Conservation (phyloP, 2,888 invertebrate species). For the Oligia strigilis region DNA sequence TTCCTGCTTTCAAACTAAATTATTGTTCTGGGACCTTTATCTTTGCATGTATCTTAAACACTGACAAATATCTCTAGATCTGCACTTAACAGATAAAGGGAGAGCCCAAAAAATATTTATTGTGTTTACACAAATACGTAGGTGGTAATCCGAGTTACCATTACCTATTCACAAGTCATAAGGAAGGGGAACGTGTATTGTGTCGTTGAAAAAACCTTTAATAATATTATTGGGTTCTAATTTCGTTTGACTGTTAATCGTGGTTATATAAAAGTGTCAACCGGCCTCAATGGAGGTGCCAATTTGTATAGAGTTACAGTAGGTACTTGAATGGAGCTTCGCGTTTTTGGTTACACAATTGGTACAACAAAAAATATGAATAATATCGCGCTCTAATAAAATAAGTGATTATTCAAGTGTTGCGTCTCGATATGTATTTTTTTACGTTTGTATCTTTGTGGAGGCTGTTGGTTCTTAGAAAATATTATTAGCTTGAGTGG, state of each 20-base stretch:
- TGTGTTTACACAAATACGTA: constrained; percentile 90
- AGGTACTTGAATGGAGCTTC: constrained; percentile 78
- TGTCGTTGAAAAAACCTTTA: constrained; percentile 74
- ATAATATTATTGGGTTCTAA: constrained; percentile 91
- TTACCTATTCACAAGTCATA: constrained; percentile 78
- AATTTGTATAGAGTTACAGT: constrained; percentile 86
- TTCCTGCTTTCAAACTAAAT: constrained; percentile 66
- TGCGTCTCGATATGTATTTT: constrained; percentile 68
- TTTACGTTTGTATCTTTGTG: constrained; percentile 37
- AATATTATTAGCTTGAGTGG: constrained; percentile 69
- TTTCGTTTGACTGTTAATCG: constrained; percentile 90
- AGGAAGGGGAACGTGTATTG: constrained; percentile 77
- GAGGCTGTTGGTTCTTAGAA: constrained; percentile 54
- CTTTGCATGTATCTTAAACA: constrained; percentile 74
- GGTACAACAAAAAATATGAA: constrained; percentile 77
- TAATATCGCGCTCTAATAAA: constrained; percentile 77
- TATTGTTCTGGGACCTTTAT: constrained; percentile 68
- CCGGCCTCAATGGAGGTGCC: constrained; percentile 85
- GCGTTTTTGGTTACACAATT: constrained; percentile 82
- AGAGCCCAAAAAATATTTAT: constrained; percentile 86
- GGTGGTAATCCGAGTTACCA: constrained; percentile 87
- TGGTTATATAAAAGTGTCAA: constrained; percentile 89
- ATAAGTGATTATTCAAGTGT: constrained; percentile 81
- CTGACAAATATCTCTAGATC: constrained; percentile 78
- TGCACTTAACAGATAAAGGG: constrained; percentile 79